A percentile compares a stretch with the other conserved stretches of the same genome.
phyloP scores from a whole-genome alignment of 1,140 invertebrate genomes.

The Scaptomyza hsui region DNA sequence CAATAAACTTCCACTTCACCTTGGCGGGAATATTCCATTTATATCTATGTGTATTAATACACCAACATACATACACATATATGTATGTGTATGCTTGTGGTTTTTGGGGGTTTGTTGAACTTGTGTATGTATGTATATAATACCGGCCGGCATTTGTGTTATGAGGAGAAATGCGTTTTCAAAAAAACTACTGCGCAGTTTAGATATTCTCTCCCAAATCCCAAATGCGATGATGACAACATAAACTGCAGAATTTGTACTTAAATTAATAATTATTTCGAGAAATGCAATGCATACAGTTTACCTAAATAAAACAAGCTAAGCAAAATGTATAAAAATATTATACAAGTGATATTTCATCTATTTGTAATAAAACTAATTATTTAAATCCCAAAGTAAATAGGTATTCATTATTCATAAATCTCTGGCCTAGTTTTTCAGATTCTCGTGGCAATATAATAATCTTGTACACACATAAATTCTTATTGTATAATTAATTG shows the following conservation, averaged over 20 bases:
- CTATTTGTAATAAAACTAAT: too few relatives aligned
- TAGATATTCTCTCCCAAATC: not conserved
- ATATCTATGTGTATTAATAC: not conserved
- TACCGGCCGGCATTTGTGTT: constrained; percentile 29
- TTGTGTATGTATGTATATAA: constrained; percentile 13
- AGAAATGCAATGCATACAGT: not conserved
- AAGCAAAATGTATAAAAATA: too few relatives aligned
- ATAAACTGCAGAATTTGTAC: not conserved
- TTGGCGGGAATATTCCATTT: constrained; percentile 42
- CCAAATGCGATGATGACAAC: constrained; percentile 37
- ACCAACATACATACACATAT: not conserved
- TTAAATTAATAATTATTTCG: not conserved
- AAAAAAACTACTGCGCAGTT: constrained; percentile 30
- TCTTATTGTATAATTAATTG: not conserved
- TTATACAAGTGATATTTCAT: too few relatives aligned
- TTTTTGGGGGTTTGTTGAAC: constrained; percentile 16
- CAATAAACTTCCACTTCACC: constrained; percentile 31
- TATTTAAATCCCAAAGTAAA: too few relatives aligned
- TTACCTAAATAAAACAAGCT: too few relatives aligned
- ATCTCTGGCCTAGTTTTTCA: not conserved
- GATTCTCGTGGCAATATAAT: not conserved
- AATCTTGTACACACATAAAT: not conserved
- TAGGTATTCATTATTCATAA: too few relatives aligned
- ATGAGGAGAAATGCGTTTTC: constrained; percentile 15
- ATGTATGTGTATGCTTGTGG: not conserved